A percentile compares a stretch with the other conserved stretches of the same genome.
phyloP scores from a whole-genome alignment of 2,113 vertebrate genomes.

The Mustela lutreola region DNA sequence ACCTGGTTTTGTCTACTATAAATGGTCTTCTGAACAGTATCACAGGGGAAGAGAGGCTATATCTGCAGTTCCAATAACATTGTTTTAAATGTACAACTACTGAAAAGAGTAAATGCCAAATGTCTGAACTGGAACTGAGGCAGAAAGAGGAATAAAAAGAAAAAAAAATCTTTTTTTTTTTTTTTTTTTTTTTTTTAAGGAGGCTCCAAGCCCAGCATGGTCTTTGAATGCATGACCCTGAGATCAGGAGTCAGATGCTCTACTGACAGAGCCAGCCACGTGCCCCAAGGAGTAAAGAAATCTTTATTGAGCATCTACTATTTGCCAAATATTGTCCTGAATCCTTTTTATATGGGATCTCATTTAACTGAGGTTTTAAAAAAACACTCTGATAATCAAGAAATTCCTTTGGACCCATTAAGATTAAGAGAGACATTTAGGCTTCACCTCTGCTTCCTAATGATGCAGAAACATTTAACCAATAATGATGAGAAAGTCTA shows the following conservation, averaged over 20 bases:
- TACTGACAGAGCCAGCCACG: not conserved
- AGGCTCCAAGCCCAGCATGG: not conserved
- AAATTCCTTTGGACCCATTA: slow-evolving; percentile 29
- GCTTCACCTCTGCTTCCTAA: not conserved
- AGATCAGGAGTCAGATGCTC: not conserved
- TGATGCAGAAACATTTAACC: not conserved
- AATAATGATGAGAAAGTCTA: slow-evolving; percentile 1
- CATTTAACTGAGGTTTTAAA: not conserved
- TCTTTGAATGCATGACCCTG: not conserved
- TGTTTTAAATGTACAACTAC: slow-evolving; percentile 54
- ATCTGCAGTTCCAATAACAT: not conserved
- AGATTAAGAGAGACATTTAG: not conserved
- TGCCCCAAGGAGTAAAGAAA: not conserved
- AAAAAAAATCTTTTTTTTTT: not conserved
- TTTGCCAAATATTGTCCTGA: not conserved
- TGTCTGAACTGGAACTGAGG: slow-evolving; percentile 36
- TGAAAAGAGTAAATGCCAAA: slow-evolving; percentile 70
- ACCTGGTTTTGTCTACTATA: slow-evolving; percentile 58
- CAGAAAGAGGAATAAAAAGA: slow-evolving; percentile 6
- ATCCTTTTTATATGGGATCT: not conserved
- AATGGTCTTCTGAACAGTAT: slow-evolving; percentile 31
- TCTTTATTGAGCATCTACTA: slow-evolving; percentile 72
- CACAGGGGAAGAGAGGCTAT: not conserved
- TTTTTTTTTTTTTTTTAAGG: not conserved
- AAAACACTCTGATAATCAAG: slow-evolving; percentile 14